A percentile compares a stretch with the other conserved stretches of the same genome.
These are phyloP conservation scores for Helicorthomorpha holstii DNA, from an alignment of 1,140 invertebrate genomes.

Conservation along the genomic window DNA sequence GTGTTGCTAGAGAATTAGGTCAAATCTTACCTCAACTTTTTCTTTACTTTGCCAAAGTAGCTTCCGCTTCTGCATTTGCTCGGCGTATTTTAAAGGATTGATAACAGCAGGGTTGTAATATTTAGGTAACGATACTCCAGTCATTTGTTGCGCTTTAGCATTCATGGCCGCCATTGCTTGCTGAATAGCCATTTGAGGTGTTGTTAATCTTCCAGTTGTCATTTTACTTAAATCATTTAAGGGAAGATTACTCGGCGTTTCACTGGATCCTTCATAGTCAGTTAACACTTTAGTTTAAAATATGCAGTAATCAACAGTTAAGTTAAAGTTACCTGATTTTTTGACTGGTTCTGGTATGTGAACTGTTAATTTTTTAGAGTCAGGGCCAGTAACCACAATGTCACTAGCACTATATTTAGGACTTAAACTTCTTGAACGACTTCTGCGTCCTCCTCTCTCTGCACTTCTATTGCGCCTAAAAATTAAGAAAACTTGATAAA, in stretches of 20 bases:
- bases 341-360: not conserved
- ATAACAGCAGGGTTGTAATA: constrained; percentile 68
- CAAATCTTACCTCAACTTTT: constrained; percentile 24
- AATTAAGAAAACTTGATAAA: not conserved
- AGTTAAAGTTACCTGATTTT: not conserved
- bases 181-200: constrained; percentile 7
- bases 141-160: constrained; percentile 6
- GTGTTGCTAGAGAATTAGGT: not conserved
- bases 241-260: constrained; percentile 6
- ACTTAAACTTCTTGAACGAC: not conserved
- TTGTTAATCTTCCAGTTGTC: not conserved
- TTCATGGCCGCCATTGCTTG: constrained; percentile 9
- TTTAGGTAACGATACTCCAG: constrained; percentile 25
- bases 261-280: not conserved
- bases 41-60: constrained; percentile 57
- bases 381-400: not conserved
- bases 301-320: not conserved
- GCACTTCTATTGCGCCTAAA: not conserved
- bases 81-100: constrained; percentile 64
- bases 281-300: not conserved
- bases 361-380: not conserved
- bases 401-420: not conserved
- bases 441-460: not conserved
- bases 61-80: constrained; percentile 77
- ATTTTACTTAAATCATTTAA: not conserved